phyloP scores from a whole-genome alignment of 2,113 vertebrate species.

The Aphelocoma coerulescens region DNA sequence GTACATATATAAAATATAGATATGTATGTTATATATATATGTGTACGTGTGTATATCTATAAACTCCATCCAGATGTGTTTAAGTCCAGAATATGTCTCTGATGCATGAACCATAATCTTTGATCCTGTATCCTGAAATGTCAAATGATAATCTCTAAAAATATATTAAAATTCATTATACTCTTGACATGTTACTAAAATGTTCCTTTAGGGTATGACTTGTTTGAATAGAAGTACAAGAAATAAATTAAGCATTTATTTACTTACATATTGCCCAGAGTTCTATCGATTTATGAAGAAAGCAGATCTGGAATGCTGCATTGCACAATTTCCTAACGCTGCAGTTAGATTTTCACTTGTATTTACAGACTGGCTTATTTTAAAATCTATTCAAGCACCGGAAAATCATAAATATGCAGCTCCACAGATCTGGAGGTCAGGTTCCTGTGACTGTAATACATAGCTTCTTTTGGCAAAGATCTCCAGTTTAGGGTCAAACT shows the following conservation, averaged over 20 bases:
- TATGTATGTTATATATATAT: not conserved
- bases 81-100: not conserved
- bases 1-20: not conserved
- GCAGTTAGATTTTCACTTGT: not conserved
- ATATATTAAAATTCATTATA: not conserved
- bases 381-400: not conserved
- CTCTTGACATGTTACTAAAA: not conserved
- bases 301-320: constrained; percentile 34
- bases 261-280: not conserved
- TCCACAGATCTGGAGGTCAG: not conserved
- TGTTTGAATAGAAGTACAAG: not conserved
- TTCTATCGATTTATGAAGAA: constrained; percentile 10
- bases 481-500: not conserved
- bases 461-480: not conserved
- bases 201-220: not conserved
- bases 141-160: not conserved
- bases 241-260: not conserved
- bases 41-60: not conserved
- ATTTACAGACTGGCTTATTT: constrained; percentile 18
- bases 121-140: not conserved
- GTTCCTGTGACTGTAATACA: not conserved
- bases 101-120: not conserved
- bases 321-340: not conserved
- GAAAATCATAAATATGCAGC: constrained; percentile 31
- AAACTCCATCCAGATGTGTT: not conserved